A percentile compares a stretch with the other conserved stretches of the same genome.
Evolutionary conservation across 2,888 invertebrate genomes (phyloP).

Genomic region (Agrochola circellaris): DNA sequence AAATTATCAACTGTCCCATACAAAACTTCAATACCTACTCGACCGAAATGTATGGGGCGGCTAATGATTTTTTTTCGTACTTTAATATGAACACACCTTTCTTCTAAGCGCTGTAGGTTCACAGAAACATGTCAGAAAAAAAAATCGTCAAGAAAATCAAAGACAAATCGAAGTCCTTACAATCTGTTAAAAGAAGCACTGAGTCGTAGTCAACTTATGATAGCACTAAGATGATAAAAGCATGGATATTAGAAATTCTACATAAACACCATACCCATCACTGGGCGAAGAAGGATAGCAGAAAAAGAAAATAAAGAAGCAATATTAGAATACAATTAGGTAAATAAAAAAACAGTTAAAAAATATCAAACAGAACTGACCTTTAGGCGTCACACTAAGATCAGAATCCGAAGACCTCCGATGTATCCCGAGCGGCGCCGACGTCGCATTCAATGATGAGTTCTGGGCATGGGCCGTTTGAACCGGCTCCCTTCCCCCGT

Average conservation of each 20-base stretch:
- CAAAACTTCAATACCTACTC: too few species aligned
- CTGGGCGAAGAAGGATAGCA: conserved; percentile 39
- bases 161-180: not conserved
- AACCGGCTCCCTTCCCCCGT: conserved; percentile 86
- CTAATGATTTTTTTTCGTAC: too few species aligned
- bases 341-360: not conserved
- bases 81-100: too few species aligned
- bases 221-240: conserved; percentile 15
- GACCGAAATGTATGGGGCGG: too few species aligned
- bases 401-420: conserved; percentile 98
- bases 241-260: conserved; percentile 6
- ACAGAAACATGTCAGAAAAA: not conserved
- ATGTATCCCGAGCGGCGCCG: conserved; percentile 91
- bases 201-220: not conserved
- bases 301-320: conserved; percentile 40
- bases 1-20: too few species aligned
- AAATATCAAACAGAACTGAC: conserved; percentile 83
- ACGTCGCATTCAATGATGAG: conserved; percentile 85
- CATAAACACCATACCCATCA: conserved; percentile 42
- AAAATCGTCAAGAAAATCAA: not conserved
- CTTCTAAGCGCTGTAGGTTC: too few species aligned
- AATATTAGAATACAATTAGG: conserved; percentile 33
- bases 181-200: too few species aligned
- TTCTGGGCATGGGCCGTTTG: conserved; percentile 76
- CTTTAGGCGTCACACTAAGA: conserved; percentile 97